These are phyloP conservation scores for Plutomurus gul DNA, from an alignment of 1,140 invertebrate species.

Conservation along the genomic window DNA sequence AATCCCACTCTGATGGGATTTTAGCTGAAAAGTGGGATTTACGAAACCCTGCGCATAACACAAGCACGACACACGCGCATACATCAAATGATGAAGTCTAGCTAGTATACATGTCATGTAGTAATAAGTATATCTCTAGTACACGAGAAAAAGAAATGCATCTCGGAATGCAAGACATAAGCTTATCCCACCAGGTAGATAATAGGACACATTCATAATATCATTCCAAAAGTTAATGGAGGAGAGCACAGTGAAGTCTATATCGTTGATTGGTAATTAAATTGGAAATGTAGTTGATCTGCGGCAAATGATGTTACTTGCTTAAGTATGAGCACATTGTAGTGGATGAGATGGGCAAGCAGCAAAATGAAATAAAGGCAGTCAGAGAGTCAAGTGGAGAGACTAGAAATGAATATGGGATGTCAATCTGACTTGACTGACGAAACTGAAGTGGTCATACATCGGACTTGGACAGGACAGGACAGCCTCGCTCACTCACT, in stretches of 20 bases:
- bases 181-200: too few relatives aligned
- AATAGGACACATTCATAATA: too few relatives aligned
- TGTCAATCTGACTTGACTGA: slow-evolving; percentile 19
- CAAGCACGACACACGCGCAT: too few relatives aligned
- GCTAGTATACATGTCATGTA: too few relatives aligned
- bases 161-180: too few relatives aligned
- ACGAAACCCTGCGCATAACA: too few relatives aligned
- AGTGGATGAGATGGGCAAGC: neutral
- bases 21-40: too few relatives aligned
- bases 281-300: slow-evolving; percentile 8
- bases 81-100: too few relatives aligned
- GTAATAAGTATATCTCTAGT: too few relatives aligned
- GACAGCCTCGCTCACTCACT: neutral
- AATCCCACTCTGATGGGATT: too few relatives aligned
- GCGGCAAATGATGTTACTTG: too few relatives aligned
- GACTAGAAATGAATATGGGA: slow-evolving; percentile 21
- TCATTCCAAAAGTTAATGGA: neutral
- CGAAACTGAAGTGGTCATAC: slow-evolving; percentile 1
- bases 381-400: neutral
- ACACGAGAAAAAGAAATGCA: too few relatives aligned
- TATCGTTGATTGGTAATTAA: slow-evolving; percentile 17
- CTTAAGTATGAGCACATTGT: neutral
- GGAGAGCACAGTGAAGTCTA: neutral
- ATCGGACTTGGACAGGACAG: neutral
- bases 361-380: neutral